Evolutionary conservation across 2,113 vertebrate species (phyloP).

Genomic region (Tauraco erythrolophus): DNA sequence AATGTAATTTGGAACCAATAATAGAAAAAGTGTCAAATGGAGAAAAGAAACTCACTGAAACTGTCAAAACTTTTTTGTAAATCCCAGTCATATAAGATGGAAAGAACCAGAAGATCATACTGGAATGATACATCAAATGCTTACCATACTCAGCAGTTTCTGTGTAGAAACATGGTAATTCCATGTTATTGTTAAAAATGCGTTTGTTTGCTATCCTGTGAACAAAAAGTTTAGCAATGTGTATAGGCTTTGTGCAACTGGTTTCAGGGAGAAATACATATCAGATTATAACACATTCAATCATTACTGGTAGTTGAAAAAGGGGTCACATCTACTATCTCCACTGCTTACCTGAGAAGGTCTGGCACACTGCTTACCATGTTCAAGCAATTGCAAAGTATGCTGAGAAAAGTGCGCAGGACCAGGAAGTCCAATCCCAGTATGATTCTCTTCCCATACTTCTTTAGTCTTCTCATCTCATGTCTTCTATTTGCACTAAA

Average conservation of each 20-base stretch:
- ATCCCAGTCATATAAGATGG: neutral
- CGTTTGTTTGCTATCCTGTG: neutral
- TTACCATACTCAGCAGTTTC: neutral
- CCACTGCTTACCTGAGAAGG: conserved; percentile 47
- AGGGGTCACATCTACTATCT: neutral
- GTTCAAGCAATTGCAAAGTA: neutral
- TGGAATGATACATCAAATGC: neutral
- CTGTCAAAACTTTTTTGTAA: neutral
- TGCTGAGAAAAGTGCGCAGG: neutral
- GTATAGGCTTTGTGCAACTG: neutral
- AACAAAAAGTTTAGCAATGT: neutral
- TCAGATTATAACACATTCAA: neutral
- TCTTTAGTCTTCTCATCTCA: neutral
- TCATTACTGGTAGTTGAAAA: neutral
- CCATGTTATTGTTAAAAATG: neutral
- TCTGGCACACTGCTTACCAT: conserved; percentile 7
- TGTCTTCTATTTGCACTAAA: neutral
- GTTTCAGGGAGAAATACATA: neutral
- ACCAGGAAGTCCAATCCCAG: neutral
- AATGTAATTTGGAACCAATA: neutral
- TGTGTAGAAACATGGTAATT: neutral
- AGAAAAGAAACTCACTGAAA: neutral
- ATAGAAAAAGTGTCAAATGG: neutral
- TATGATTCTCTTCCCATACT: neutral
- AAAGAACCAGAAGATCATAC: neutral